phyloP scores from a whole-genome alignment of 2,888 invertebrate genomes.

The Heliconius ethilla region DNA sequence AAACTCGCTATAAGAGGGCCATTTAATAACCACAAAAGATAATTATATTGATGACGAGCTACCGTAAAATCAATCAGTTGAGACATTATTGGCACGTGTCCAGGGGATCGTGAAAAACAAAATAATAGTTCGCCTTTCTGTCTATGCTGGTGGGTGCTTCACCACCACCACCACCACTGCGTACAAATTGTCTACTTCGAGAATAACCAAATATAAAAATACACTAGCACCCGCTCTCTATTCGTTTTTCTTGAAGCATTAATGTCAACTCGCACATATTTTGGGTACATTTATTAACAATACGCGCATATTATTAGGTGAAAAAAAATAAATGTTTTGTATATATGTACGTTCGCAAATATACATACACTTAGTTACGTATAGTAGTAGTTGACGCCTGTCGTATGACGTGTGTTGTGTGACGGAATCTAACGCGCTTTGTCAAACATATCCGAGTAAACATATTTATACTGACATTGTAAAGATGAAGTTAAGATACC shows the following conservation, averaged over 20 bases:
- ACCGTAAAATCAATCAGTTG: conserved; percentile 65
- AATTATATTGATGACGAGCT: conserved; percentile 54
- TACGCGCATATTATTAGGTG: not conserved
- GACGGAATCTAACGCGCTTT: too few relatives aligned
- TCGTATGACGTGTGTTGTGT: too few relatives aligned
- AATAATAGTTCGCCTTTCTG: conserved; percentile 31
- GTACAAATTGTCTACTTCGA: conserved; percentile 1
- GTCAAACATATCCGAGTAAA: too few relatives aligned
- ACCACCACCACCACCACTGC: conserved; percentile 4
- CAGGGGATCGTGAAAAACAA: conserved; percentile 44
- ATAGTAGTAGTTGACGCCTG: too few relatives aligned
- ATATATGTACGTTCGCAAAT: not conserved
- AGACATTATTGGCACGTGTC: conserved; percentile 49
- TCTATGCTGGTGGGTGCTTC: not conserved
- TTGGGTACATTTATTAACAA: conserved; percentile 16
- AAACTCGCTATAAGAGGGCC: conserved; percentile 19
- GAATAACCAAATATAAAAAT: conserved; percentile 14
- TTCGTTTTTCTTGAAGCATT: not conserved
- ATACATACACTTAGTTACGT: not conserved
- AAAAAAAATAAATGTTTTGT: not conserved
- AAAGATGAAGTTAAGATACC: too few relatives aligned
- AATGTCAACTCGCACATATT: conserved; percentile 13
- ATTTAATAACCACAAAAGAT: conserved; percentile 50
- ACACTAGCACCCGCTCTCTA: not conserved
- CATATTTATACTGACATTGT: too few relatives aligned